Percentiles rank a stretch among this genome's conserved stretches.
Conservation (phyloP, 2,113 vertebrate genomes). For the Passer montanus region DNA sequence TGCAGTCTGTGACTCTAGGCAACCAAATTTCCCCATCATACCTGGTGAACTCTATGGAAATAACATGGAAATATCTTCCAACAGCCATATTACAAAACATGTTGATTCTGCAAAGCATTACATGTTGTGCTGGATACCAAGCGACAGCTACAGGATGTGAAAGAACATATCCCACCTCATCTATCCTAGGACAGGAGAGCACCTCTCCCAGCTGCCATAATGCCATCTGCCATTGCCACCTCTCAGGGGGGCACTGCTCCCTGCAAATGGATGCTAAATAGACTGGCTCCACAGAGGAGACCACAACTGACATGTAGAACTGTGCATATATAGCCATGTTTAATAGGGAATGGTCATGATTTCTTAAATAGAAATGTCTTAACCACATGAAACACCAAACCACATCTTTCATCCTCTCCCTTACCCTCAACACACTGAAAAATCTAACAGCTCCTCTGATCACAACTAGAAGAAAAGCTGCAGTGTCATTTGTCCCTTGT, state of each 20-base stretch:
- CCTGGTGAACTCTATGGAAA: background rate
- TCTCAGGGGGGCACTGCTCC: background rate
- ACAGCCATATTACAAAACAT: background rate
- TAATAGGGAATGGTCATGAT: background rate
- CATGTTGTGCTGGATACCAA: fast-evolving
- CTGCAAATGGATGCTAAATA: background rate
- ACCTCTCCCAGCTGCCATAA: background rate
- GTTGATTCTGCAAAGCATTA: background rate
- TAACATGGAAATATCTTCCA: background rate
- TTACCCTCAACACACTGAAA: background rate
- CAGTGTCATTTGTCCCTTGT: background rate
- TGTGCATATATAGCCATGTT: background rate
- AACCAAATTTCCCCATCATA: background rate
- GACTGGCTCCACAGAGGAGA: background rate
- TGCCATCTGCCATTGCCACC: background rate
- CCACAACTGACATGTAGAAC: background rate
- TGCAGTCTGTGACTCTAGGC: background rate
- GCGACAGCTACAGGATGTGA: background rate
- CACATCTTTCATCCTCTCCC: background rate
- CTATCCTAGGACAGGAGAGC: background rate
- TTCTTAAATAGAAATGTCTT: background rate
- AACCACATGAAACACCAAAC: background rate
- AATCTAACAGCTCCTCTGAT: background rate
- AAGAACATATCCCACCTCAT: background rate
- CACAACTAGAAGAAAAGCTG: background rate